These are phyloP conservation scores for Diabrotica virgifera DNA, from an alignment of 1,140 invertebrate genomes.

Conservation along the genomic window DNA sequence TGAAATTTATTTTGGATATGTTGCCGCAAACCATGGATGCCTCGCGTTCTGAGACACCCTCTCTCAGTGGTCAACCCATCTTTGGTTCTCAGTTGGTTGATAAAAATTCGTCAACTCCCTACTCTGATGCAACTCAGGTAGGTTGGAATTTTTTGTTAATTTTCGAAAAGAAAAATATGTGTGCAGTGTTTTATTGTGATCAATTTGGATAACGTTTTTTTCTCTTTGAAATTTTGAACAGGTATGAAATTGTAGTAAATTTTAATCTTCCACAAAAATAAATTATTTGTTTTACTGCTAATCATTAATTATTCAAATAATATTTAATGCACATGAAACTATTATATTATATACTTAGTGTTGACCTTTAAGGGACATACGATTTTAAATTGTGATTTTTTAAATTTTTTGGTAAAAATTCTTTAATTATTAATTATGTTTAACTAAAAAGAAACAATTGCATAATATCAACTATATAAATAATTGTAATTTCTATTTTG, in stretches of 20 bases:
- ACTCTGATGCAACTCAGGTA: conserved; percentile 95
- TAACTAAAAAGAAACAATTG: too few relatives aligned
- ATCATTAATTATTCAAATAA: too few relatives aligned
- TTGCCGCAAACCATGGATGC: conserved; percentile 57
- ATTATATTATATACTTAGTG: too few relatives aligned
- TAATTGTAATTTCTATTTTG: too few relatives aligned
- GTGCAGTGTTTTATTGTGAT: conserved; percentile 11
- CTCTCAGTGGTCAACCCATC: conserved; percentile 51
- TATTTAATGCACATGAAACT: too few relatives aligned
- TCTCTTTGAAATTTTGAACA: neutral
- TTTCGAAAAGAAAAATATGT: neutral
- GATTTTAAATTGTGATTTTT: too few relatives aligned
- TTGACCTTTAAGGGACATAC: too few relatives aligned
- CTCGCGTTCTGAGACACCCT: conserved; percentile 51
- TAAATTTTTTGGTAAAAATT: too few relatives aligned
- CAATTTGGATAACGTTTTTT: conserved; percentile 1
- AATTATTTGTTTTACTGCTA: too few relatives aligned
- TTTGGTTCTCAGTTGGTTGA: conserved; percentile 85
- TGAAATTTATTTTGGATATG: conserved; percentile 46
- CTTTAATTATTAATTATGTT: too few relatives aligned
- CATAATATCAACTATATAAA: too few relatives aligned
- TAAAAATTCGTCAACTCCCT: conserved; percentile 88
- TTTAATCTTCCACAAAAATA: too few relatives aligned
- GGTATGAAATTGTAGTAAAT: neutral
- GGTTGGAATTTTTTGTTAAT: conserved; percentile 42